Percentiles rank a stretch among this genome's conserved stretches.
phyloP scores from a whole-genome alignment of 1,140 invertebrate species.

The Spodoptera frugiperda region DNA sequence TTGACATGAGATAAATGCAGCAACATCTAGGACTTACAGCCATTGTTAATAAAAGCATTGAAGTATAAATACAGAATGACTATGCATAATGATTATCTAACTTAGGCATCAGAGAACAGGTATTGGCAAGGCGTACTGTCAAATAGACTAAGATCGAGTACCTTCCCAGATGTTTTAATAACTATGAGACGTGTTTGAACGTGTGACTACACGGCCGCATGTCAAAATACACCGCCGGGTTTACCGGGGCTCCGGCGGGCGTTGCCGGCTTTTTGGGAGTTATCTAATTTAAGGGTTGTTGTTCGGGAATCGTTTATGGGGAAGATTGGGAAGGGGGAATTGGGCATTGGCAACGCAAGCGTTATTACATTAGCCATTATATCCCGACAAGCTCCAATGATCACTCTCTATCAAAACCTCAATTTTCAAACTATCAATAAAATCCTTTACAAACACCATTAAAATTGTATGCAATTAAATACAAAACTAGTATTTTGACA shows the following conservation, averaged over 20 bases:
- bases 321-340: too few relatives aligned
- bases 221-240: too few relatives aligned
- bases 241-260: too few relatives aligned
- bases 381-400: too few relatives aligned
- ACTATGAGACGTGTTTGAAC: slow-evolving; percentile 35
- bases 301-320: too few relatives aligned
- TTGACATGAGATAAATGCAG: slow-evolving; percentile 10
- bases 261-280: too few relatives aligned
- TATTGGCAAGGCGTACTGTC: slow-evolving; percentile 57
- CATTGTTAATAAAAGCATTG: slow-evolving; percentile 27
- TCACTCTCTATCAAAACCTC: too few relatives aligned
- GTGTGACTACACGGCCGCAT: slow-evolving; percentile 11
- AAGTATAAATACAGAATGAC: slow-evolving; percentile 28
- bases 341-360: too few relatives aligned
- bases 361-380: too few relatives aligned
- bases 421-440: too few relatives aligned
- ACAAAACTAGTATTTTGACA: not conserved
- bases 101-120: slow-evolving; percentile 52
- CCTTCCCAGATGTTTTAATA: slow-evolving; percentile 49
- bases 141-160: slow-evolving; percentile 64
- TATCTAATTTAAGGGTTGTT: too few relatives aligned
- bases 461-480: not conserved
- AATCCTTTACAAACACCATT: not conserved
- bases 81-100: slow-evolving; percentile 48
- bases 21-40: not conserved